Evolutionary conservation across 2,113 vertebrate genomes (phyloP).

Genomic region (Seriola rivoliana): DNA sequence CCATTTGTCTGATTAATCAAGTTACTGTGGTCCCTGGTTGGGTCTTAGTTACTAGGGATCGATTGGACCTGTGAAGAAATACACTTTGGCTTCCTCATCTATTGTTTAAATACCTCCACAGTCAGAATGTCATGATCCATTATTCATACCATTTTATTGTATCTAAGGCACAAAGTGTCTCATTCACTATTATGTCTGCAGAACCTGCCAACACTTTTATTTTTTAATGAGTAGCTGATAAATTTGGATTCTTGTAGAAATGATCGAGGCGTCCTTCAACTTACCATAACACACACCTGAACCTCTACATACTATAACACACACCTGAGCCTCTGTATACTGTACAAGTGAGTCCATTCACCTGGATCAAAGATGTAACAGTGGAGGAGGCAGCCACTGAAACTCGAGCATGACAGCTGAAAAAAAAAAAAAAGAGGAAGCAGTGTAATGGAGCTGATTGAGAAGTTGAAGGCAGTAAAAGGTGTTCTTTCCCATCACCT

Average conservation of each 20-base stretch:
- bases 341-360: not conserved
- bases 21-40: not conserved
- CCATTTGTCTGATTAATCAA: no score
- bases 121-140: not conserved
- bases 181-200: not conserved
- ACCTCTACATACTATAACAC: not conserved
- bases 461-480: conserved; percentile 33
- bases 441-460: conserved; percentile 28
- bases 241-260: not conserved
- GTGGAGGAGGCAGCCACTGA: not conserved
- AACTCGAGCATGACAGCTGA: conserved; percentile 20
- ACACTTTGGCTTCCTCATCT: not conserved
- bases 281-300: not conserved
- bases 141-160: not conserved
- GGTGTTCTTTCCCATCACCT: conserved; percentile 16
- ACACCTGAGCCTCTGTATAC: not conserved
- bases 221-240: not conserved
- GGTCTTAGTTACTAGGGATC: not conserved
- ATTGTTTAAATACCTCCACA: not conserved
- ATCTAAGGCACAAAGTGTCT: not conserved
- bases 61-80: not conserved
- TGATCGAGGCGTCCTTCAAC: not conserved
- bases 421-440: conserved; percentile 5
- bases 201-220: not conserved
- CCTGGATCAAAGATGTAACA: not conserved